Evolutionary conservation across 2,113 vertebrate genomes (phyloP), one percentile per base, ranked within the genome.

Genomic region (Motacilla tschutschensis): DNA sequence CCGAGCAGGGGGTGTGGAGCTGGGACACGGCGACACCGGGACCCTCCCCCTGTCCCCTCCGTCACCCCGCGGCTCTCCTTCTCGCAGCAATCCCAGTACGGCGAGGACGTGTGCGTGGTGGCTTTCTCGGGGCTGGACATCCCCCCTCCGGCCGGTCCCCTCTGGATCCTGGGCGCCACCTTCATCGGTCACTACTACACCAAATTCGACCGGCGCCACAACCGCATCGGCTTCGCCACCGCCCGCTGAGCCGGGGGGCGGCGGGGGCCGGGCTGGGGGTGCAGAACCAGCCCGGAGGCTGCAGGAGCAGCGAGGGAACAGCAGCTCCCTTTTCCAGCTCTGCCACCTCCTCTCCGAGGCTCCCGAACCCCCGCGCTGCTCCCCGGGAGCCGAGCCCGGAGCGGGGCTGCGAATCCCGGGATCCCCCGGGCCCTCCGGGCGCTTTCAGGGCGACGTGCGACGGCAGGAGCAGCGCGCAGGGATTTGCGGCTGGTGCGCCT

Each of bases 121-220:
- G 98, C 98, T 44, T 98, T 99, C 93, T 97, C 97, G 0, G 98
- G 96, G 41, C 80, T 99, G 93, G 99, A 99, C 77, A 93, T 99
- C 64, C 98, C 98, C 3, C 99, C 99, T 1, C 99, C 99, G 1
- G 93, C 97, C 6, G 99, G 99, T 9, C 99, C 98, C 22, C 71
- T 98, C 76, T 99, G 99, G 99, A 98, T 99, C 87, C 95, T 99
- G 87, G 99, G 99, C 0, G 98, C 99, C 93, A 98, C 96, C 89
- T 99, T 99, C 95, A 99, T 99, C 28, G 97, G 98, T 13, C 98
- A 98, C 84, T 99, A 99, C 96, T 99, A 99, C 95, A 98, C 98
- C 8, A 97, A 98, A 89, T 99, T 99, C 40, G 99, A 99, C 91
- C 98, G 99, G 10, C 96, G 79, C 51, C 98, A 98, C 95, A 98